Percentiles rank a stretch among this genome's conserved stretches.
These are phyloP conservation scores for Trissolcus brochymenae DNA, from an alignment of 2,888 invertebrate genomes.

Conservation along the genomic window DNA sequence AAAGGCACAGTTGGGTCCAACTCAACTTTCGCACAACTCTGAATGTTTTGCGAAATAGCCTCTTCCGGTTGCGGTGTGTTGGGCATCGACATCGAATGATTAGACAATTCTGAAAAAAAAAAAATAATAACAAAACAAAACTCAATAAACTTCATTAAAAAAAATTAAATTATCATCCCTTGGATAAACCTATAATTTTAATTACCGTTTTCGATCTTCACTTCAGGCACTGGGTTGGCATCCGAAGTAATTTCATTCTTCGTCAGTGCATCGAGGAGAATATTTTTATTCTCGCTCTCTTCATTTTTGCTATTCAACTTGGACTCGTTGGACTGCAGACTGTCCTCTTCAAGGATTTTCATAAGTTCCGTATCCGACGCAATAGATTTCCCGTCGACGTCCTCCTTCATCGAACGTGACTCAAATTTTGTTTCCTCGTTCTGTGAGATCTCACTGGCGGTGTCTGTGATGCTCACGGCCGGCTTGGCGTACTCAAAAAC, in stretches of 20 bases:
- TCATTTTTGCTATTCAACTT: constrained; percentile 64
- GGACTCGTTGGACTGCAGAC: constrained; percentile 67
- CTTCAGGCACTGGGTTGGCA: constrained; percentile 37
- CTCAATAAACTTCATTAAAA: not conserved
- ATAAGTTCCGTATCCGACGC: constrained; percentile 74
- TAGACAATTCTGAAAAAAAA: constrained; percentile 33
- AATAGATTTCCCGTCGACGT: constrained; percentile 71
- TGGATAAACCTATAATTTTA: not conserved
- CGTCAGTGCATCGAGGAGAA: constrained; percentile 67
- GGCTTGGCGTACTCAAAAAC: constrained; percentile 67
- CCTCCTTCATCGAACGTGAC: constrained; percentile 67
- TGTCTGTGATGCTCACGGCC: constrained; percentile 51
- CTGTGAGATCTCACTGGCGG: constrained; percentile 55
- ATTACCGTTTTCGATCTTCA: constrained; percentile 51
- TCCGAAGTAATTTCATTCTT: constrained; percentile 53
- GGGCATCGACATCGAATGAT: constrained; percentile 47
- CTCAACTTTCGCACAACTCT: constrained; percentile 35
- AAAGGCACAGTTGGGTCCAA: constrained; percentile 56
- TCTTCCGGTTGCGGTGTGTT: constrained; percentile 41
- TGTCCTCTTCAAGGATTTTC: constrained; percentile 75
- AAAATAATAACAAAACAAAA: constrained; percentile 20
- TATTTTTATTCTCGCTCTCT: constrained; percentile 59
- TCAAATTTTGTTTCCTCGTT: constrained; percentile 63
- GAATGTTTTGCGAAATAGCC: constrained; percentile 9
- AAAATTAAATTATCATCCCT: no score